Evolutionary conservation across 2,888 invertebrate species (phyloP), one percentile per base, ranked within the genome.

Genomic region (Baccha elongata): DNA sequence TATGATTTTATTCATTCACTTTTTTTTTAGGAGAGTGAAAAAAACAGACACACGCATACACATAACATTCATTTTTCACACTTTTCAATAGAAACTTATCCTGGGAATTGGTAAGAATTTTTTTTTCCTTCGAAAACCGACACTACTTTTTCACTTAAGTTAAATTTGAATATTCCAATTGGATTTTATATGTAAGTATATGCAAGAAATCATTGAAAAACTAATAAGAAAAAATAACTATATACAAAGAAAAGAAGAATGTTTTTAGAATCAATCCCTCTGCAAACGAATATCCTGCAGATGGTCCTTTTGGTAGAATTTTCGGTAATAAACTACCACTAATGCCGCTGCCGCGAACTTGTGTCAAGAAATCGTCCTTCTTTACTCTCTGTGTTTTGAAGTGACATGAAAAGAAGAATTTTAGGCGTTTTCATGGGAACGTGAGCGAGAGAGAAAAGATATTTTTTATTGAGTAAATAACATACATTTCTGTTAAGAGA

Each of bases 341-440:
- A 48, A 37, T 65, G 35, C 55, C 68, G 55, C 64, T 62, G 64
- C 64, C 35, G 52, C 64, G 19, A 68, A 52, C 83, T 68, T 83
- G 72, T 72, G 83, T 78, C 52, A 78, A 50, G 37, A 32, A 76
- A 78, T 68, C 58, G 64, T 81, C 62, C 15, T 65, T 17, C 8
- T 62, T 17, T 52, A 21, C 26, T 55, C 35, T 53, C 29, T 50
- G 58, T 78, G 78, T 68, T 78, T 72, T 72, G 50, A 78, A 76
- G 48, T 83, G 68, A 73, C 64, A 78, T 62, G 71, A 72, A 52
- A 55, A 37, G 26, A 62, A 23, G n/a, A 58, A 44, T 62, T 78
- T 73, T 83, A 83, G 83, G 78, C 83, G 78, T 78, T 76, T 83
- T 76, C 83, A 78, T 78, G 68, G 71, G 76, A 76, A 76, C 72